phyloP scores from a whole-genome alignment of 2,797 vertebrate species.

The Thamnophis elegans region DNA sequence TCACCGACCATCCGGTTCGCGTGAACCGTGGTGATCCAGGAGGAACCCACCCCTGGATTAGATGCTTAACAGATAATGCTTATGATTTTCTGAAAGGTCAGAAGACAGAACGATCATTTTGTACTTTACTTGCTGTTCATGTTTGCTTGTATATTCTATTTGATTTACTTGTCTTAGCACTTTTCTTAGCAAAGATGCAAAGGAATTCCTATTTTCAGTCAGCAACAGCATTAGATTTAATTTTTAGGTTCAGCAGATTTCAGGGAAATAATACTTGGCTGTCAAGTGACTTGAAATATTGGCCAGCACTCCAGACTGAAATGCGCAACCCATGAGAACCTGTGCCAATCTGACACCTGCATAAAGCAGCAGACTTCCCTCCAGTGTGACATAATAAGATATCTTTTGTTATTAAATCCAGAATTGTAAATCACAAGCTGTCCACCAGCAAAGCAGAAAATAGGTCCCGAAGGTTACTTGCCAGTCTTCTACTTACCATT shows the following conservation, averaged over 20 bases:
- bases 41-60: no score
- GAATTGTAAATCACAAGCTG: constrained; percentile 23
- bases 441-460: constrained; percentile 43
- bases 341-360: constrained; percentile 49
- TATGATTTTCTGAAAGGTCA: background rate
- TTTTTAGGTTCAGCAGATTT: constrained; percentile 20
- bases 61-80: background rate
- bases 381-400: constrained; percentile 52
- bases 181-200: background rate
- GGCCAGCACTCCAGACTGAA: constrained; percentile 38
- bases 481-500: constrained; percentile 42
- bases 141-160: background rate
- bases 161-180: background rate
- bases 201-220: background rate
- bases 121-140: background rate
- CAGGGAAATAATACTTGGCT: background rate
- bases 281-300: constrained; percentile 13
- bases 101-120: background rate
- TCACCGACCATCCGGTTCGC: no score
- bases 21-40: no score
- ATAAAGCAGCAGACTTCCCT: constrained; percentile 25
- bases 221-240: constrained; percentile 29
- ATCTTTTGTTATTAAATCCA: constrained; percentile 61
- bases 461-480: constrained; percentile 39
- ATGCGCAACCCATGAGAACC: constrained; percentile 30